Evolutionary conservation across 2,797 vertebrate species (phyloP).

Genomic region (Falco concolor): DNA sequence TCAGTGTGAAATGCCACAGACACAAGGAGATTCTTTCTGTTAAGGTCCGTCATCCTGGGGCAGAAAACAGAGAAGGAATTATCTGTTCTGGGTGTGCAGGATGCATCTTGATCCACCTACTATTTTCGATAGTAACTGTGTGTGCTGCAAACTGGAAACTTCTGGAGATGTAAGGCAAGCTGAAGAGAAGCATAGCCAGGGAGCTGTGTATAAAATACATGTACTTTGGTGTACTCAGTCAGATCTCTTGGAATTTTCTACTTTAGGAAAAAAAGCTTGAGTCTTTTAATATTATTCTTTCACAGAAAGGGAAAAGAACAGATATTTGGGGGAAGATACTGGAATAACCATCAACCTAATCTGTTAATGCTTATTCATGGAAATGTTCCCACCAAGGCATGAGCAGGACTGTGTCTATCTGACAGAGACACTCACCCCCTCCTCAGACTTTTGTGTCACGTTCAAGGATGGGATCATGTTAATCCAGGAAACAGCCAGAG

Average conservation of each 20-base stretch:
- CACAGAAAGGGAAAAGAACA: neutral
- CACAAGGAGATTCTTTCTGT: neutral
- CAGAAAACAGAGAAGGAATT: neutral
- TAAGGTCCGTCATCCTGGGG: neutral
- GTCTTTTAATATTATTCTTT: neutral
- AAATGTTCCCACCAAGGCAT: neutral
- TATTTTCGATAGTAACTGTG: neutral
- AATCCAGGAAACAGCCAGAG: neutral
- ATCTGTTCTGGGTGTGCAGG: accelerated
- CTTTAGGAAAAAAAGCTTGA: neutral
- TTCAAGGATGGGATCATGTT: neutral
- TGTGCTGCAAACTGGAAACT: neutral
- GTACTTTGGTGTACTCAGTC: neutral
- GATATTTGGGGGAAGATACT: neutral
- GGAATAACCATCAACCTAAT: neutral
- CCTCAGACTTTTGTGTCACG: neutral
- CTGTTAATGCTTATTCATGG: neutral
- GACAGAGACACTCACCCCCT: neutral
- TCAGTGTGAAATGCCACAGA: neutral
- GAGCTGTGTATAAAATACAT: neutral
- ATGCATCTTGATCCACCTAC: neutral
- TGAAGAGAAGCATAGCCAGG: neutral
- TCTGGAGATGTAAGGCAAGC: neutral
- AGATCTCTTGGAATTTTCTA: neutral
- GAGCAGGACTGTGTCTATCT: neutral